Evolutionary conservation across 2,797 vertebrate species (phyloP).

Genomic region (Uromys caudimaculatus): DNA sequence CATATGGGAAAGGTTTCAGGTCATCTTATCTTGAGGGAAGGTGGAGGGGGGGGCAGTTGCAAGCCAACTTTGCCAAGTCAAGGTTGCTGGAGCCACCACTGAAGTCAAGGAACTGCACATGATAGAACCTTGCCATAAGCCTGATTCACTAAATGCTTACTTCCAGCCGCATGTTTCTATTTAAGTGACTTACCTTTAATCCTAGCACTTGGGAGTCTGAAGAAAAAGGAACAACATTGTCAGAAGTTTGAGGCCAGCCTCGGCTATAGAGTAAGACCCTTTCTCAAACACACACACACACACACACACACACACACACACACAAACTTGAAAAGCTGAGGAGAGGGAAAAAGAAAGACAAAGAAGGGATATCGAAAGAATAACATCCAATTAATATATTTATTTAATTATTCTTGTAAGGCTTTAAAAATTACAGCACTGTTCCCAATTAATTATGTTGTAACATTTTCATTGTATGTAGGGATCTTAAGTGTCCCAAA

Average conservation of each 20-base stretch:
- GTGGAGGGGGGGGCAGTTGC: too few species aligned
- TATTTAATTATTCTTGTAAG: slow-evolving; percentile 44
- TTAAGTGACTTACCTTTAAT: not conserved
- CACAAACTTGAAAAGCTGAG: too few species aligned
- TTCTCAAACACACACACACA: not conserved
- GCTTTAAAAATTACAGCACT: not conserved
- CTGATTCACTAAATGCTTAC: not conserved
- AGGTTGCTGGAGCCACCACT: not conserved
- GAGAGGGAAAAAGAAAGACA: not conserved
- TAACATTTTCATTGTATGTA: not conserved
- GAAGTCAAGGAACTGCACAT: not conserved
- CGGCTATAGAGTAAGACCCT: not conserved
- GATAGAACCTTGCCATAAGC: not conserved
- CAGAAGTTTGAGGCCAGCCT: not conserved
- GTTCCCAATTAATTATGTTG: slow-evolving; percentile 41
- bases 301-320: not conserved
- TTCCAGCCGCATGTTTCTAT: not conserved
- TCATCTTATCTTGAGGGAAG: not conserved
- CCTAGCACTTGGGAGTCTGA: not conserved
- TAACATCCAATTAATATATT: not conserved
- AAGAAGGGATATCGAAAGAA: too few species aligned
- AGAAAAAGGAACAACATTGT: not conserved
- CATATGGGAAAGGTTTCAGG: not conserved
- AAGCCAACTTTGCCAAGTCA: not conserved
- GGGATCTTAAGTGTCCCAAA: not conserved